phyloP scores from a whole-genome alignment of 2,113 vertebrate genomes.

The Potamarius usumacintae region DNA sequence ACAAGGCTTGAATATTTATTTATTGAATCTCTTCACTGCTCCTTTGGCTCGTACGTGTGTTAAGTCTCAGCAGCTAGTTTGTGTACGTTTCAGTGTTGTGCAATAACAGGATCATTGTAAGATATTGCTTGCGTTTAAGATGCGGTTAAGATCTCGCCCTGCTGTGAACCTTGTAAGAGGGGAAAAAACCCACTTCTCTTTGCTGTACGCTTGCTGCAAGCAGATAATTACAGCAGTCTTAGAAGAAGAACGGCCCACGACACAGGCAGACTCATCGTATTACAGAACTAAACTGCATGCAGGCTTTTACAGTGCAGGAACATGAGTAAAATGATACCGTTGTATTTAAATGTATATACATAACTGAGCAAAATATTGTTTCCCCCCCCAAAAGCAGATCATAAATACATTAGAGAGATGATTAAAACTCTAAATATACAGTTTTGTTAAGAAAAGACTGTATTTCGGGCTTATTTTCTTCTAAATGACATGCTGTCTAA shows the following conservation, averaged over 20 bases:
- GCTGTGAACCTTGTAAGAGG: slow-evolving; percentile 28
- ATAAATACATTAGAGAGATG: not conserved
- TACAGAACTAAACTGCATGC: not conserved
- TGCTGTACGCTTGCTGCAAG: slow-evolving; percentile 24
- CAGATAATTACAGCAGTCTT: slow-evolving; percentile 31
- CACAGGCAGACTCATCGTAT: not conserved
- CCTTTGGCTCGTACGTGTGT: not conserved
- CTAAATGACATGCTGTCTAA: slow-evolving; percentile 3
- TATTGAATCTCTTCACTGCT: not conserved
- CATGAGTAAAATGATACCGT: not conserved
- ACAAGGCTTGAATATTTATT: not conserved
- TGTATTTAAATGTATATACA: not conserved
- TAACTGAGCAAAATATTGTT: not conserved
- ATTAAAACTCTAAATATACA: slow-evolving; percentile 4
- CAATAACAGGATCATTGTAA: slow-evolving; percentile 5
- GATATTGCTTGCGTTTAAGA: not conserved
- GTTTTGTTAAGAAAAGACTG: not conserved
- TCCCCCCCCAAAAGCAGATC: not conserved
- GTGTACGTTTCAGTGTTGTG: slow-evolving; percentile 14
- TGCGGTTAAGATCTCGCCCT: slow-evolving; percentile 11
- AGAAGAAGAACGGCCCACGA: not conserved
- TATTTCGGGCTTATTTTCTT: not conserved
- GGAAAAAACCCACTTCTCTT: slow-evolving; percentile 9
- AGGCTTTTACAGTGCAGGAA: not conserved
- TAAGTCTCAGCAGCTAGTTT: not conserved